A percentile compares a stretch with the other conserved stretches of the same genome.
phyloP scores from a whole-genome alignment of 2,113 vertebrate genomes.

The Nettapus auritus region DNA sequence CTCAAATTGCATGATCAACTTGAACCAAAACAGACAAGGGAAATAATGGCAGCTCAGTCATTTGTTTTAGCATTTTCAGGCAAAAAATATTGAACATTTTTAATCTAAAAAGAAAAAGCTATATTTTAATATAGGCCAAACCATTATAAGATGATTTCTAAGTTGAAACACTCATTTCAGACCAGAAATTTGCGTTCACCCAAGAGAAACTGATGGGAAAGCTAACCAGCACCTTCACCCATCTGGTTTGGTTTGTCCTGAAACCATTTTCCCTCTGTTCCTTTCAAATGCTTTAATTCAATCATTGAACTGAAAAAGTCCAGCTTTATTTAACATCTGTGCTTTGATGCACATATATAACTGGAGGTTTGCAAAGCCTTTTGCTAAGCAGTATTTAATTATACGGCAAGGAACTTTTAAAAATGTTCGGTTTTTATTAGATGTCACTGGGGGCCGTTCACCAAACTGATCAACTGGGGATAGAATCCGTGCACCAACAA shows the following conservation, averaged over 20 bases:
- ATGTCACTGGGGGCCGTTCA: neutral
- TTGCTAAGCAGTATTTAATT: neutral
- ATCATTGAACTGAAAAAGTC: constrained; percentile 35
- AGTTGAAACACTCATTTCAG: neutral
- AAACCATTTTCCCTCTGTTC: constrained; percentile 36
- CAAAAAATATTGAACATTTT: neutral
- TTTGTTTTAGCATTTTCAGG: neutral
- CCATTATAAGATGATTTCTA: neutral
- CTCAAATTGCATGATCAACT: neutral
- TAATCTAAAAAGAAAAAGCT: neutral
- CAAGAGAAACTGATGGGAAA: neutral
- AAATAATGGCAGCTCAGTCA: neutral
- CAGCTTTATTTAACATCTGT: constrained; percentile 46
- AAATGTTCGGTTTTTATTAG: neutral
- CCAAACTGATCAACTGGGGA: neutral
- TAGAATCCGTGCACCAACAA: neutral
- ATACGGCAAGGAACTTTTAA: neutral
- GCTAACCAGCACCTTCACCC: neutral
- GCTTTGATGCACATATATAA: neutral
- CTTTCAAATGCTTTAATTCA: constrained; percentile 28
- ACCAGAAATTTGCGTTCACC: neutral
- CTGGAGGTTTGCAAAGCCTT: neutral
- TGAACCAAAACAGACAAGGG: neutral
- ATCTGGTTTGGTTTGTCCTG: constrained; percentile 52
- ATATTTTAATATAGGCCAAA: neutral